These are phyloP conservation scores for Athalia circularis DNA, from an alignment of 2,888 invertebrate genomes.

Conservation along the genomic window DNA sequence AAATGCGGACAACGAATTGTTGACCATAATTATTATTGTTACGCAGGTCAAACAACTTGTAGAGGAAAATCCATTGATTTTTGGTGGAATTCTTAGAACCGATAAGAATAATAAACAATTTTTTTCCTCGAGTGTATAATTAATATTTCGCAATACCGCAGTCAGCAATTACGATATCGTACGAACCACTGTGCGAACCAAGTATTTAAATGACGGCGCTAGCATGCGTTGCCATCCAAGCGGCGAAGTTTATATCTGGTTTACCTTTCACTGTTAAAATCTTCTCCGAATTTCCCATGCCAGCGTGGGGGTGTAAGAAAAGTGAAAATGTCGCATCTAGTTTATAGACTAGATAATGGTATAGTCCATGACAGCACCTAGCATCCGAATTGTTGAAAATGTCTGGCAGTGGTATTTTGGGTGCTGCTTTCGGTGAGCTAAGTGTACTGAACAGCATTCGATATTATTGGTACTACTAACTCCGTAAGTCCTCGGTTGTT, in stretches of 20 bases:
- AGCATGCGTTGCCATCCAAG: no score
- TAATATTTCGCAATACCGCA: no score
- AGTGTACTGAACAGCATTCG: not conserved
- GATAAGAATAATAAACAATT: not conserved
- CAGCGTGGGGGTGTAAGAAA: not conserved
- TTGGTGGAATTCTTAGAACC: not conserved
- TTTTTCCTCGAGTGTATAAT: not conserved
- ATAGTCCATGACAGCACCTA: constrained; percentile 4
- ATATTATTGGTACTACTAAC: no score
- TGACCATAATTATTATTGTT: not conserved
- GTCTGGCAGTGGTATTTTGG: constrained; percentile 15
- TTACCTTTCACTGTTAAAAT: no score
- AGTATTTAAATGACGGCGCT: no score
- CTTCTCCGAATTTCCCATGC: no score
- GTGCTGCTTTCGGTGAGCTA: not conserved
- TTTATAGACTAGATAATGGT: constrained; percentile 16
- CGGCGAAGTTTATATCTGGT: no score
- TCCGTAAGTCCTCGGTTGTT: no score
- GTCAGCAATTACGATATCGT: no score
- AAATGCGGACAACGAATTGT: not conserved
- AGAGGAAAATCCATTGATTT: not conserved
- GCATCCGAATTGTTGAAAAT: not conserved
- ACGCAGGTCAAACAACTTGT: not conserved
- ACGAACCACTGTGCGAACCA: no score
- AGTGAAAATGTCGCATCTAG: constrained; percentile 27